These are phyloP conservation scores for Tetrapedia diversipes DNA, from an alignment of 2,888 invertebrate species.

Conservation along the genomic window DNA sequence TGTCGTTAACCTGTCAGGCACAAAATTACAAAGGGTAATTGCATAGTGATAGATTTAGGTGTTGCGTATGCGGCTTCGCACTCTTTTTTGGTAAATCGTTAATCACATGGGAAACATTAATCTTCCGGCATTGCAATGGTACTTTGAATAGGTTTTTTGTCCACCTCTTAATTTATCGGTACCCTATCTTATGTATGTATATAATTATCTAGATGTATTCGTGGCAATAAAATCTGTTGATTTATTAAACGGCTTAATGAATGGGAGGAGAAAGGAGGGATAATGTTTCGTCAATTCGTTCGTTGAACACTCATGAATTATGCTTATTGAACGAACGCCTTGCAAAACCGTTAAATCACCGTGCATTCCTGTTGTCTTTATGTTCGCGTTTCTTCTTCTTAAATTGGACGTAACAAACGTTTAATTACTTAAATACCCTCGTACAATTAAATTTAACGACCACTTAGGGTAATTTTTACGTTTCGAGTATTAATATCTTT, in stretches of 20 bases:
- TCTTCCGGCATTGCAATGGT: not conserved
- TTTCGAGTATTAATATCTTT: conserved; percentile 25
- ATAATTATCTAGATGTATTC: not conserved
- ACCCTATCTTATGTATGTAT: not conserved
- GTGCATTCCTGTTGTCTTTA: not conserved
- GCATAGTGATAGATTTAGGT: not conserved
- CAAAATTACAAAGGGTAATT: not conserved
- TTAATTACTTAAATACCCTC: not conserved
- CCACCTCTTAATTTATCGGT: not conserved
- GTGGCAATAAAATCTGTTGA: not conserved
- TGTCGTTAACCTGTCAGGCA: conserved; percentile 22
- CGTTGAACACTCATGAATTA: not conserved
- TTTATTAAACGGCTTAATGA: not conserved
- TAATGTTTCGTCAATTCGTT: not conserved
- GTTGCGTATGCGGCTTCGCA: not conserved
- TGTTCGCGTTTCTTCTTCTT: not conserved
- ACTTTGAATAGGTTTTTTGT: not conserved
- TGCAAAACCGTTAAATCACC: not conserved
- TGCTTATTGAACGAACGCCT: not conserved
- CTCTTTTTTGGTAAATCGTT: not conserved
- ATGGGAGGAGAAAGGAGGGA: too few relatives aligned
- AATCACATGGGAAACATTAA: not conserved
- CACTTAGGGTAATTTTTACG: not conserved
- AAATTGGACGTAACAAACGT: not conserved
- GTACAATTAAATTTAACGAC: conserved; percentile 1